Base-by-base conservation (phyloP, 2,113 vertebrate genomes). In the Caloenas nicobarica region DNA sequence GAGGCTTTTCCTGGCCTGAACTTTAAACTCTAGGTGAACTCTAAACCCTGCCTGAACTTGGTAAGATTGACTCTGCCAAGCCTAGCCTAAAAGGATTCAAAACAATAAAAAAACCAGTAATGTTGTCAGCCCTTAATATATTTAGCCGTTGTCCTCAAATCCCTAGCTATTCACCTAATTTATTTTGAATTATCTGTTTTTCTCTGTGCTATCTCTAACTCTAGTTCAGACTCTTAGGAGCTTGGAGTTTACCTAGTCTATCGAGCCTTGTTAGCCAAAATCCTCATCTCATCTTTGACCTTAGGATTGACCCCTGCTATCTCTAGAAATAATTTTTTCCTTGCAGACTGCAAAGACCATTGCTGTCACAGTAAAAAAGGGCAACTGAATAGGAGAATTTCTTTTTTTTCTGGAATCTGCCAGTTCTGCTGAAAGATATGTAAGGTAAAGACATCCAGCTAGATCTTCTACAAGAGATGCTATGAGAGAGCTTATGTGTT, bases 401-500 rank as follows among this genome's bases (percentile, higher is more conserved):
- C 16, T 5, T 21, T 64, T 69, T 71, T 36, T 36, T 1, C 23
- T 42, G 15, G 13, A 54, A 42, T 56, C 9, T 84, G 3, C 4
- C 68, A 16, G 1, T 21, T 83, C 79, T 42, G 12, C n/a, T 72
- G 46, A 54, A 83, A 48, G 60, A 12, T 54, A 40, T 72, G 62
- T 61, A 42, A 72, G 10, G 10, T 48, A 16, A 34, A 69, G 26
- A 76, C 8, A 53, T 31, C 4, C 31, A 57, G 38, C 14, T 11
- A 68, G 56, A 57, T 57, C 56, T 79, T 84, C 72, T n/a, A 23
- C 19, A 62, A 91, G 12, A 62, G 16, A 7, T 46, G 8, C 4
- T 57, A 3, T 57, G 72, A 24, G 16, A 73, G 5, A 56, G 4
- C 5, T 68, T 73, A n/a, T 14, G 4, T 0, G 0, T 73, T 66